Evolutionary conservation across 2,797 vertebrate genomes (phyloP), one percentile per base, ranked within the genome.

Genomic region (Mergus octosetaceus): DNA sequence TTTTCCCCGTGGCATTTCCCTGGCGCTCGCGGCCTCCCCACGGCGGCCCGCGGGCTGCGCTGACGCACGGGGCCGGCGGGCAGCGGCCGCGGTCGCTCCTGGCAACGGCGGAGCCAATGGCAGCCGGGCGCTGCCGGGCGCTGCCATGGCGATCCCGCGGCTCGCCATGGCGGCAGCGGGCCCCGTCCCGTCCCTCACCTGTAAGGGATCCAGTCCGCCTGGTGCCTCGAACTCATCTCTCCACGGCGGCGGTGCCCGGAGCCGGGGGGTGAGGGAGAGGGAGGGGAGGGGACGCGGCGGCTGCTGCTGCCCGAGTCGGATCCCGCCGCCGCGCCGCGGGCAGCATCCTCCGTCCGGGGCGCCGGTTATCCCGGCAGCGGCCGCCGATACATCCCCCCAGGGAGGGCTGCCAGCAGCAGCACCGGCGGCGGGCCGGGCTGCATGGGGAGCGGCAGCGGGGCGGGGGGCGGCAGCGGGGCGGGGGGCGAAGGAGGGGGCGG

Each of bases 181-280:
- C 43, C 43, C 43, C 43, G 43, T 43, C 43, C 39, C 39, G 14
- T 11, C 7, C 41, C 41, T 49, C 47, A 99, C 99, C 99, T 99
- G 99, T 99, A 99, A 89, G 99, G 99, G 97, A 99, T 99, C 99
- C 99, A 99, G 98, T 99, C 99, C 96, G 99, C 99, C 94, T 98
- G 99, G 97, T 99, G 99, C 98, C 98, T 99, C 97, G 99, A 99
- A 99, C 98, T 99, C 99, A 99, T 98, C 95, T 98, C 98, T 98
- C 97, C 92, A 97, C 69, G 66, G 93, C 90, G 62, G 88, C 83
- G 49, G 43, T 39, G 85, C 83, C 88, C 83, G 28, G 61, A 83
- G 76, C 39, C 76, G 62, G 84, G 87, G 87, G 84, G 39, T 43
- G 43, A 43, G 4, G 41, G 39, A 36, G 36, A 41, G 41, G 41